phyloP scores from a whole-genome alignment of 2,113 vertebrate genomes.

The Tonatia bakeri region DNA sequence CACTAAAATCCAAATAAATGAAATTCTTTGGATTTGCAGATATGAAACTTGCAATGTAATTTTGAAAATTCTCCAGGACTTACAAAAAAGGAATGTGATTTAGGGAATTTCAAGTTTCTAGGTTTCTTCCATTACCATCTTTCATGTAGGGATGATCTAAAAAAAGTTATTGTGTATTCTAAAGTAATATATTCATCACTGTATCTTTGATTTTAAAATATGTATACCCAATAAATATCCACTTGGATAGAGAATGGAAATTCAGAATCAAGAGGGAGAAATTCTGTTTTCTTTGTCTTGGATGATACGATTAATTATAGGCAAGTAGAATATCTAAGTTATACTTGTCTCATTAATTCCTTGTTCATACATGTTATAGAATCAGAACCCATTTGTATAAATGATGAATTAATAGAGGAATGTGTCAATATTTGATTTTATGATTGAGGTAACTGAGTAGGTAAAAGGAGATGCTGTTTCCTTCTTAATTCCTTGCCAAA shows the following conservation, averaged over 20 bases:
- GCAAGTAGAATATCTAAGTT: neutral
- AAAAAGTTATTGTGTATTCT: neutral
- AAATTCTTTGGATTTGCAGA: neutral
- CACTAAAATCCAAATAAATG: neutral
- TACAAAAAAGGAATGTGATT: neutral
- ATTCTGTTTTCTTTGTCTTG: neutral
- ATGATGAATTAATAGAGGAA: neutral
- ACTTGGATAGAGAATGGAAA: neutral
- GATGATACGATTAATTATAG: neutral
- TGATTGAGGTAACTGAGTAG: conserved; percentile 28
- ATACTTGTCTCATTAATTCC: neutral
- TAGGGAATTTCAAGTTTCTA: neutral
- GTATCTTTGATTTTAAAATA: neutral
- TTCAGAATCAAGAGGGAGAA: neutral
- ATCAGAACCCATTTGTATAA: neutral
- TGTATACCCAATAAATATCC: neutral
- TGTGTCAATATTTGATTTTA: conserved; percentile 47
- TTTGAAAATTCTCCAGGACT: neutral
- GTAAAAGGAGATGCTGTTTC: conserved; percentile 7
- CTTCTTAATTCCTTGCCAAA: conserved; percentile 39
- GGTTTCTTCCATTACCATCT: neutral
- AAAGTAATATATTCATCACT: neutral
- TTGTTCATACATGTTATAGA: conserved; percentile 1
- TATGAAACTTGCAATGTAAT: neutral
- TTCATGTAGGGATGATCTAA: neutral